Base-by-base conservation (phyloP, 2,113 vertebrate species). In the Cyprinodon brontotheroides region DNA sequence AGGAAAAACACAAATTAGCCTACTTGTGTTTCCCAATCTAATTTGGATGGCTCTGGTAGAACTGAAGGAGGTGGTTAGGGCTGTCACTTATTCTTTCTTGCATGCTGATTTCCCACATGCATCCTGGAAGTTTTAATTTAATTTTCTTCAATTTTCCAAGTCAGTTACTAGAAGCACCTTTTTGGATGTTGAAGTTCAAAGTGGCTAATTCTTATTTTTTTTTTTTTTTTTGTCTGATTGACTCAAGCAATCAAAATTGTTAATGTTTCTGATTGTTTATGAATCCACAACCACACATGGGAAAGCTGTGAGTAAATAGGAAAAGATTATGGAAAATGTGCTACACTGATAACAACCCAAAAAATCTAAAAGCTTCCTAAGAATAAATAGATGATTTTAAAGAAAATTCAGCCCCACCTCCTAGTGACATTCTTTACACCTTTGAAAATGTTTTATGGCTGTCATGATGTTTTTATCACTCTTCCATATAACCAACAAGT, bases 1-100 rank as follows among this genome's bases (percentile, higher is more conserved):
- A 77, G 83, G 84, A 65, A 89, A 91, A 93, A 92, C 91, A 91
- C 87, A 87, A 89, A 91, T 92, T 90, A 91, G 74, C 69, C 71
- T 78, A 78, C 53, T 88, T 81, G 80, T 85, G 72, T 86, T 81
- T 70, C 78, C 77, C 75, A 72, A 86, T 89, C 82, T 86, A 91
- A 90, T 90, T 87, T 90, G 77, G 72, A 62, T 60, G 59, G 72
- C 70, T 76, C 13, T 60, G 45, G 57, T n/a, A 77, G 14, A 87
- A 75, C 87, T 74, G 36, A 80, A 81, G 41, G 79, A 74, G 80
- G 79, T 72, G 77, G 61, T 71, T 81, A 60, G 11, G 65, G 17
- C 57, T 67, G 77, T 83, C 86, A 75, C 64, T 81, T 80, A 64
- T 60, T 39, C 76, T 37, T 12, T 72, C 59, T 66, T n/a, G 72